Conservation (phyloP, 2,888 invertebrate genomes). For the Brachypterus glaber region DNA sequence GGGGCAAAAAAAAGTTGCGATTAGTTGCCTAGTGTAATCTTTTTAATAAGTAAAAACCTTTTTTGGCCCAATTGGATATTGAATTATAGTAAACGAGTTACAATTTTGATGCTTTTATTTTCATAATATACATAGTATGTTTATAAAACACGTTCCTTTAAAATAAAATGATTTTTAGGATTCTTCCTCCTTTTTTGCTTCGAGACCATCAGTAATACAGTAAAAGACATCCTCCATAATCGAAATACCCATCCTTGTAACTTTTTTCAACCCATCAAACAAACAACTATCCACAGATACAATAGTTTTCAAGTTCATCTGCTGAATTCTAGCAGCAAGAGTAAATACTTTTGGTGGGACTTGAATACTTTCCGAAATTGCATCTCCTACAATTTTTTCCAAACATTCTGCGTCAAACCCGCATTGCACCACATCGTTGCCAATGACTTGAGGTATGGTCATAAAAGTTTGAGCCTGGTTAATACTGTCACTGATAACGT, state of each 20-base stretch:
- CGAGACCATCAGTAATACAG: too few relatives aligned
- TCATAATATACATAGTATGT: too few relatives aligned
- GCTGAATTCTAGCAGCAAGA: conserved; percentile 20
- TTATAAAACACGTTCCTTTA: too few relatives aligned
- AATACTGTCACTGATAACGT: conserved; percentile 20
- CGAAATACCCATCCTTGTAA: conserved; percentile 14
- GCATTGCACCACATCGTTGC: conserved; percentile 18
- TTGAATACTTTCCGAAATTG: conserved; percentile 19
- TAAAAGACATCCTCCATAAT: conserved; percentile 16
- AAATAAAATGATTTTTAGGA: too few relatives aligned
- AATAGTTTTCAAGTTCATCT: conserved; percentile 18
- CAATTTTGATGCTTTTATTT: too few relatives aligned
- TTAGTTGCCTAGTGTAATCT: too few relatives aligned
- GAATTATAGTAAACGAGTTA: too few relatives aligned
- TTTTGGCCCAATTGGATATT: too few relatives aligned
- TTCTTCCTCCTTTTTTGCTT: too few relatives aligned
- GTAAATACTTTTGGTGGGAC: conserved; percentile 21
- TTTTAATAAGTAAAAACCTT: too few relatives aligned
- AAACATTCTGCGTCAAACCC: conserved; percentile 16
- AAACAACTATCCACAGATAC: conserved; percentile 19
- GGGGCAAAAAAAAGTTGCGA: too few relatives aligned
- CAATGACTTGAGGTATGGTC: conserved; percentile 18
- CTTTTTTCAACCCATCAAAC: conserved; percentile 15
- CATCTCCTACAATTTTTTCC: conserved; percentile 16
- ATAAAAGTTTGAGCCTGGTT: conserved; percentile 22